Evolutionary conservation across 2,888 invertebrate genomes (phyloP).

Genomic region (Sisyra nigra): DNA sequence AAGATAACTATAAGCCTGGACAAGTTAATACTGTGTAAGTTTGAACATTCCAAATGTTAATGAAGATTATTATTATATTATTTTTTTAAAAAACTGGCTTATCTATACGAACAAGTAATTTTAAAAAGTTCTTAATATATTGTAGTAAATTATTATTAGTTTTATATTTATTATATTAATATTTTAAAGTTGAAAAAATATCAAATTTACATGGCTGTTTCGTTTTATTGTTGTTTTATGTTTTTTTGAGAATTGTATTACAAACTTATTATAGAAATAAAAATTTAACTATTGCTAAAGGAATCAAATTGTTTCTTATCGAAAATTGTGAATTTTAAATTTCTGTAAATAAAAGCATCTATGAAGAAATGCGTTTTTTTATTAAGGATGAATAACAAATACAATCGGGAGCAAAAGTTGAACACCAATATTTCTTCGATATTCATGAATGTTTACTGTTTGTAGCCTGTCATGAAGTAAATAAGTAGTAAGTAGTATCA

Average conservation of each 20-base stretch:
- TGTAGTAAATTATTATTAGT: not conserved
- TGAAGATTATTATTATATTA: not conserved
- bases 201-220: not conserved
- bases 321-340: too few relatives aligned
- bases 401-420: too few relatives aligned
- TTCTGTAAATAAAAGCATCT: too few relatives aligned
- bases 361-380: too few relatives aligned
- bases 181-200: slow-evolving; percentile 1
- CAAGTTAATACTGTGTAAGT: slow-evolving; percentile 21
- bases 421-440: too few relatives aligned
- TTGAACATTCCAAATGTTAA: slow-evolving; percentile 1
- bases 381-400: too few relatives aligned
- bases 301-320: too few relatives aligned
- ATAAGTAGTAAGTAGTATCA: too few relatives aligned
- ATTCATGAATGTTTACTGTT: too few relatives aligned
- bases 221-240: not conserved
- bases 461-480: too few relatives aligned
- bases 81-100: not conserved
- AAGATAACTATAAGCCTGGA: slow-evolving; percentile 17
- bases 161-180: not conserved
- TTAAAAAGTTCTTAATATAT: not conserved
- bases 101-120: not conserved
- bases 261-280: too few relatives aligned
- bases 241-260: not conserved
- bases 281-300: too few relatives aligned